Base-by-base conservation (phyloP, 2,888 invertebrate genomes). In the Dicroscelio sp. region DNA sequence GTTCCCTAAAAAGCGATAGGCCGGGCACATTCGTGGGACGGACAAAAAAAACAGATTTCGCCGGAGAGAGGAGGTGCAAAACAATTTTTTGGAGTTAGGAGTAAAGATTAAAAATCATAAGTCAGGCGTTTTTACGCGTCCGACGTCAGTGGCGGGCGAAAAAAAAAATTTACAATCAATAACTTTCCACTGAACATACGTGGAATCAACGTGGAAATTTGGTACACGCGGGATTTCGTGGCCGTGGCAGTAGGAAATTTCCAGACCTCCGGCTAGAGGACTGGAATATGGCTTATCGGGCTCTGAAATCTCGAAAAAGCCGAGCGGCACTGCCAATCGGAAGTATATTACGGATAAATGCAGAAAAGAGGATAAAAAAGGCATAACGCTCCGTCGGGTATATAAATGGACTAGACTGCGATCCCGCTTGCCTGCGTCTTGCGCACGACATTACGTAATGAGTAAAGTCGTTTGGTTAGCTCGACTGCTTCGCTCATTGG, bases 361-460 rank as follows among this genome's bases (percentile, higher is more conserved):
- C 94, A 93, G 93, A 94, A 94, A 94, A 93, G 84, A 85, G 83
- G 79, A 67, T 82, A 90, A 92, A 92, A 91, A 92, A 88, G 63
- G 78, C 86, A 91, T 79, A 85, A 86, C 63, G 85, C 89, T 82
- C 76, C 71, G 71, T 73, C 91, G 90, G 90, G 86, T 93, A 93
- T 94, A 95, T 95, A 96, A 96, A 96, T 95, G 94, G 95, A 95
- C 94, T 95, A 95, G 95, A 95, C 95, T 93, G 94, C 94, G 95
- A 96, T 96, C 96, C 94, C 94, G 96, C 95, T 96, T 95, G 96
- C 96, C 96, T 96, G 96, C 96, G 96, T 96, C 95, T 95, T 94
- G 93, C 94, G 95, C 94, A 94, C 94, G 94, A 93, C 95, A 96
- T 96, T 96, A 96, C 96, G 96, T 96, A 96, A 96, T 95, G 95